A percentile compares a stretch with the other conserved stretches of the same genome.
Conservation (phyloP, 1,140 invertebrate genomes). For the Calliphora vicina region DNA sequence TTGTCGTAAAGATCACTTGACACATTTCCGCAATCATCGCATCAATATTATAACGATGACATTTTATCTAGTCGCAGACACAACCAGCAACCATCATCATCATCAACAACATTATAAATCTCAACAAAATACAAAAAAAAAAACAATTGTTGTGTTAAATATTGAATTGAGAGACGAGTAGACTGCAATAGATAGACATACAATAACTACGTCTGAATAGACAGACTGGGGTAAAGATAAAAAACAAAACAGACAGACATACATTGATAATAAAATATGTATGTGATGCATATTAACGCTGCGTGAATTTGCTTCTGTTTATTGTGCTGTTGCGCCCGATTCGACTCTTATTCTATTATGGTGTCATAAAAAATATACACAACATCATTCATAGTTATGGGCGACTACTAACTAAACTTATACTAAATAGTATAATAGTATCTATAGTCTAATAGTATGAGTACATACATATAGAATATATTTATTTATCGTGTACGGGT, state of each 20-base stretch:
- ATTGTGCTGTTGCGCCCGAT: neutral
- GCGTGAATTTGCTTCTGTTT: neutral
- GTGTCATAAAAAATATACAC: neutral
- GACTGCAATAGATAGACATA: neutral
- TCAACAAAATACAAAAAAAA: neutral
- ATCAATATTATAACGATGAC: neutral
- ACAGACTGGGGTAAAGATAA: too few relatives aligned
- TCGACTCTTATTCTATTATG: neutral
- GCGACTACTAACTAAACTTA: too few relatives aligned
- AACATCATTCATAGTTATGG: neutral
- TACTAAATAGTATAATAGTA: neutral
- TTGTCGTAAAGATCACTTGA: conserved; percentile 26
- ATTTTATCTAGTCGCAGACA: neutral
- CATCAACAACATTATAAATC: neutral
- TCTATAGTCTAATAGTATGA: neutral
- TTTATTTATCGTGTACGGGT: neutral
- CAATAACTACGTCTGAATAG: neutral
- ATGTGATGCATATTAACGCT: conserved; percentile 4
- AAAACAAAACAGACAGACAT: neutral
- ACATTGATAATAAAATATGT: neutral
- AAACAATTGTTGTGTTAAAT: conserved; percentile 21
- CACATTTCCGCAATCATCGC: conserved; percentile 29
- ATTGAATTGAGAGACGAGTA: conserved; percentile 16
- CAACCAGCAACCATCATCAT: too few relatives aligned
- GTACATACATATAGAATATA: neutral